Base-by-base conservation (phyloP, 1,140 invertebrate species). In the Papilio dardanus region DNA sequence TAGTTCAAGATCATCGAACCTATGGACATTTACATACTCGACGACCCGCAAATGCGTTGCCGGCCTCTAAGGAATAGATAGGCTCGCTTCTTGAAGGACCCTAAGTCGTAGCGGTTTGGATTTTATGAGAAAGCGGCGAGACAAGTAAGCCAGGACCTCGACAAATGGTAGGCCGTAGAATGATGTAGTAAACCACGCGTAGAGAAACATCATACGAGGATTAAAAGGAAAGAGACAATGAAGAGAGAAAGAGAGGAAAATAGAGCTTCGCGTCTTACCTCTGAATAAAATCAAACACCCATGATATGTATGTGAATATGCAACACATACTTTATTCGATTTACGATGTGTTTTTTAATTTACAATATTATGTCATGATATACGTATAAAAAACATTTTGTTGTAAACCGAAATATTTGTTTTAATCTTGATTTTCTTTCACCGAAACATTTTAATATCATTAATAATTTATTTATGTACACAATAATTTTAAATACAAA, bases 241-340 rank as follows among this genome's bases (percentile, higher is more conserved):
- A n/a, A n/a, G n/a, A n/a, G n/a, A n/a, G n/a, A n/a, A n/a, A n/a
- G n/a, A n/a, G n/a, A n/a, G n/a, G n/a, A n/a, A n/a, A n/a, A n/a
- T n/a, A n/a, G n/a, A n/a, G n/a, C n/a, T n/a, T n/a, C n/a, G n/a
- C n/a, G n/a, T n/a, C 54, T 62, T 69, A 69, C 67, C 67, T 69
- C 21, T 69, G 67, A 40, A 69, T 69, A 0, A 69, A 35, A 40
- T 69, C 67, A 35, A 69, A 14, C 14, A 12, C 28, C 67, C 67
- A 69, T 3, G 67, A 40, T 21, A 69, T 24, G 35, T 69, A 69
- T 24, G 31, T 69, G 14, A 69, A 35, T 24, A 69, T 33, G 33
- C 10, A 69, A 69, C 67, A 69, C 67, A 69, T 69, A 37, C 19
- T 69, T 37, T 40, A 66, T 33, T 19, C 28, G 4, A 33, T 35